Evolutionary conservation across 92 coral and sea anemone genomes (phyloP).

Genomic region (Palythoa grandis): DNA sequence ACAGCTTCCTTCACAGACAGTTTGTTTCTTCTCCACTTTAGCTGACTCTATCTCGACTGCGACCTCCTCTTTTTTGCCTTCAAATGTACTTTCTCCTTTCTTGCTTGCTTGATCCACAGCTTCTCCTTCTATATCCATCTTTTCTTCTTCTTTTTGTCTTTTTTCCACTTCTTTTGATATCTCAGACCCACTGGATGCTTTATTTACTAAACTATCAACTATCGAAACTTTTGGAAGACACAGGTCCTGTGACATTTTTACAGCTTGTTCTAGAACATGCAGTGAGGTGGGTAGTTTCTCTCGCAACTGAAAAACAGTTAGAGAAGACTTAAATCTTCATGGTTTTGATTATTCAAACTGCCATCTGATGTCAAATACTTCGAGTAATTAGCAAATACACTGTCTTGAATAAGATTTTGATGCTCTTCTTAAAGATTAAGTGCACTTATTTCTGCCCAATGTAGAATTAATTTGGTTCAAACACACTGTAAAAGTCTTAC

Average conservation of each 20-base stretch:
- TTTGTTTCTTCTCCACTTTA: not conserved
- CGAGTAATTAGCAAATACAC: no score
- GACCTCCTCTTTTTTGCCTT: not conserved
- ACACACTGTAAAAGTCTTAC: no score
- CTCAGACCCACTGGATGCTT: not conserved
- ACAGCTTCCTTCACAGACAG: not conserved
- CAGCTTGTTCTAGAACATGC: conserved; percentile 37
- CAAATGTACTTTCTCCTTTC: not conserved
- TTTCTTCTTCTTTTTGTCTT: conserved; percentile 4
- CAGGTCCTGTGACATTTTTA: conserved; percentile 23
- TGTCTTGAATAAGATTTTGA: no score
- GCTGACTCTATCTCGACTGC: not conserved
- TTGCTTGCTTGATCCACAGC: not conserved
- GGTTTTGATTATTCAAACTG: no score
- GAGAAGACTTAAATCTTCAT: not conserved
- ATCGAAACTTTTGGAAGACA: conserved; percentile 13
- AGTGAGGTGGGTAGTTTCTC: conserved; percentile 37
- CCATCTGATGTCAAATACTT: no score
- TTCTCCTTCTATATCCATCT: conserved; percentile 21
- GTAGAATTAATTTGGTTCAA: no score
- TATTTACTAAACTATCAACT: not conserved
- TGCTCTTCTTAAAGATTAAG: no score
- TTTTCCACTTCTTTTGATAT: not conserved
- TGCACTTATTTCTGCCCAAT: no score
- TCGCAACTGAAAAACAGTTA: not conserved